phyloP scores from a whole-genome alignment of 2,888 invertebrate species.

The Drosophila cognata region DNA sequence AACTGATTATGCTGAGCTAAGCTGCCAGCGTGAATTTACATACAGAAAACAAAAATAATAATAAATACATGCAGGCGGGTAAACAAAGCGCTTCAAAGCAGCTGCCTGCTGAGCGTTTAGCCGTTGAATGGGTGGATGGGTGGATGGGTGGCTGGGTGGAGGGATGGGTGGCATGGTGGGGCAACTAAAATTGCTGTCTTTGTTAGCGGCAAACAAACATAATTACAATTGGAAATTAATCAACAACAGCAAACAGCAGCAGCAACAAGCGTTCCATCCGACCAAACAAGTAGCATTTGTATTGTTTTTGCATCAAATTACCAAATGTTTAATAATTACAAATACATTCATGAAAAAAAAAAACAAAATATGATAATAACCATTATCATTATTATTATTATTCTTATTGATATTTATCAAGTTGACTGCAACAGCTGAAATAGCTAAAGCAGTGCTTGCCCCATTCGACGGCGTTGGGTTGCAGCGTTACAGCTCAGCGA shows the following conservation, averaged over 20 bases:
- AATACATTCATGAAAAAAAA: background rate
- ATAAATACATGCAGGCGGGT: slow-evolving; percentile 32
- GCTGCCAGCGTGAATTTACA: slow-evolving; percentile 33
- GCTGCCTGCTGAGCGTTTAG: slow-evolving; percentile 16
- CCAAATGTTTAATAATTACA: slow-evolving; percentile 52
- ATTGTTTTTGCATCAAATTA: slow-evolving; percentile 60
- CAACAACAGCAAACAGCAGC: slow-evolving; percentile 17
- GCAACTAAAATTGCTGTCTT: slow-evolving; percentile 12
- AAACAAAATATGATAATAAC: slow-evolving; percentile 26
- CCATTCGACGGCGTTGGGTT: background rate
- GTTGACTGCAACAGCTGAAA: slow-evolving; percentile 23
- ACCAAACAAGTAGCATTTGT: slow-evolving; percentile 44
- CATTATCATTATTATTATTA: slow-evolving; percentile 37
- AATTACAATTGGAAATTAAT: slow-evolving; percentile 70
- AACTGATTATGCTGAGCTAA: slow-evolving; percentile 55
- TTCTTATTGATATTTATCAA: slow-evolving; percentile 28
- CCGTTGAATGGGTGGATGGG: background rate
- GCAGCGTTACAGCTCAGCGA: slow-evolving; percentile 58
- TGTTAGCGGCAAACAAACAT: slow-evolving; percentile 43
- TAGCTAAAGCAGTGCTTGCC: background rate
- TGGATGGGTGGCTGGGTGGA: background rate
- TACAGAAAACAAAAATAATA: slow-evolving; percentile 4
- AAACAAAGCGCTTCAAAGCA: slow-evolving; percentile 45
- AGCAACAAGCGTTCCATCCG: slow-evolving; percentile 43
- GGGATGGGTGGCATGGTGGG: background rate